Percentiles rank a stretch among this genome's conserved stretches.
phyloP scores from a whole-genome alignment of 2,888 invertebrate species.

The Eupithecia insigniata region DNA sequence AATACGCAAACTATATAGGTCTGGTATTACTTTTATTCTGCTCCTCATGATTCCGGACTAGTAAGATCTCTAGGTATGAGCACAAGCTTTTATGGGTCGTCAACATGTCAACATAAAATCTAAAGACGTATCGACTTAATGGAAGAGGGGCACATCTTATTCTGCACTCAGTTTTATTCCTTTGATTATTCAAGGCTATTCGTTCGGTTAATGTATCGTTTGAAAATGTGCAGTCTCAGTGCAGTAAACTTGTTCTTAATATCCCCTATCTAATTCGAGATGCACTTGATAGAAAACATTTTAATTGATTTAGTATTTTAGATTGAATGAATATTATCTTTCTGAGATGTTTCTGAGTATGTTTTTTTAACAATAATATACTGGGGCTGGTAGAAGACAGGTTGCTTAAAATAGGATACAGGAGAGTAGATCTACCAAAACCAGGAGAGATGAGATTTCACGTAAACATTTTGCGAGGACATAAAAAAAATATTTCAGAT shows the following conservation, averaged over 20 bases:
- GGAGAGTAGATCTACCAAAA: background rate
- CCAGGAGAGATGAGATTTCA: background rate
- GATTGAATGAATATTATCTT: background rate
- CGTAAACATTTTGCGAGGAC: background rate
- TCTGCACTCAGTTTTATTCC: conserved; percentile 31
- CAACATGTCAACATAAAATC: conserved; percentile 62
- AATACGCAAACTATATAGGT: background rate
- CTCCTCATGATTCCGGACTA: background rate
- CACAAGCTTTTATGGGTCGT: conserved; percentile 73
- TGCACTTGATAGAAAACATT: background rate
- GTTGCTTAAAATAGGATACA: background rate
- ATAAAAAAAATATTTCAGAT: no score
- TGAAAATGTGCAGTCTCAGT: conserved; percentile 5
- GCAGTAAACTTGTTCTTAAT: background rate
- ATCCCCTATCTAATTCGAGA: background rate
- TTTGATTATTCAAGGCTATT: conserved; percentile 18
- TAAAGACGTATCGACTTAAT: conserved; percentile 49
- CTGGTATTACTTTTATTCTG: background rate
- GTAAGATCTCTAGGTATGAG: background rate
- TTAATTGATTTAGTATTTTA: background rate
- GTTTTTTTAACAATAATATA: background rate
- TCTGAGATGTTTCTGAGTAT: background rate
- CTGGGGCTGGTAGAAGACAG: background rate
- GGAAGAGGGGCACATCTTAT: conserved; percentile 42
- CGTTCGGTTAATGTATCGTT: background rate